Evolutionary conservation across 2,113 vertebrate species (phyloP).

Genomic region (Dipodomys stephensi): DNA sequence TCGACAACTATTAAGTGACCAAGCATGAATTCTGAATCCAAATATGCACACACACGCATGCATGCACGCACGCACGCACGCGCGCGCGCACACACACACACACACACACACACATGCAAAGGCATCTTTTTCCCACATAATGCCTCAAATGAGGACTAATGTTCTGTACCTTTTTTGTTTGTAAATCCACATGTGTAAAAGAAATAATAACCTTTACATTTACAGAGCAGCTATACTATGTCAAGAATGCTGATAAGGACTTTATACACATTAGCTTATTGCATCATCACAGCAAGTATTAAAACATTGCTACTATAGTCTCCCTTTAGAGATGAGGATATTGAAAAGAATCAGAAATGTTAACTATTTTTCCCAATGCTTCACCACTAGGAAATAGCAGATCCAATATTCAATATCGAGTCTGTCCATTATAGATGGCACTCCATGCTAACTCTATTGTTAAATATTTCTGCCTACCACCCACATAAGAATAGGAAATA

Average conservation of each 20-base stretch:
- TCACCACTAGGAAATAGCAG: neutral
- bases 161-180: neutral
- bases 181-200: neutral
- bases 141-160: neutral
- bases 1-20: neutral
- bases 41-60: neutral
- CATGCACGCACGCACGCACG: no score
- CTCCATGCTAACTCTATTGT: neutral
- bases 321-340: slow-evolving; percentile 1
- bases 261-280: neutral
- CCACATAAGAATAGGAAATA: neutral
- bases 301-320: neutral
- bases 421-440: neutral
- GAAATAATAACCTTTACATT: neutral
- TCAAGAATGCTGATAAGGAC: neutral
- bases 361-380: neutral
- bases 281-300: neutral
- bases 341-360: neutral
- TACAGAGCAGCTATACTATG: neutral
- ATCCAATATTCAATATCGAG: neutral
- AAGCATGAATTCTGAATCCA: neutral
- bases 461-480: neutral
- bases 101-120: neutral
- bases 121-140: neutral
- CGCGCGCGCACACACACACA: no score